Base-by-base conservation (phyloP, 1,140 invertebrate genomes). In the Cydia pomonella region DNA sequence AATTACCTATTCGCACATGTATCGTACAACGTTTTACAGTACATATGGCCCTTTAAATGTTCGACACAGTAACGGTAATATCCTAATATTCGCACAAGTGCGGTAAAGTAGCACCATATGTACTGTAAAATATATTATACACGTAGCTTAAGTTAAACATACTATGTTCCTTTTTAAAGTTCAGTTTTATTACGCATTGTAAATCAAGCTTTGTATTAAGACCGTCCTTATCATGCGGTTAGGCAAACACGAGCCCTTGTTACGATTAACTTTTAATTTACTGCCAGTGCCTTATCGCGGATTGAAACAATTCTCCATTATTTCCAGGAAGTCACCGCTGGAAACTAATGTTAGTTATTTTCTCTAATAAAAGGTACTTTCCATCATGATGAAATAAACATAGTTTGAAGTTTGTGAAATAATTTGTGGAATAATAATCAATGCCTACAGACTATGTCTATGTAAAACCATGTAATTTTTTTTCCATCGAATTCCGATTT, bases 241-340 rank as follows among this genome's bases (percentile, higher is more conserved):
- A 79, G 29, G 77, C 77, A 83, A 83, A 83, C 83, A 83, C 73
- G 74, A 50, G 76, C 75, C 74, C 83, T 80, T 84, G 79, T 86
- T 79, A 81, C 81, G 81, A 83, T 86, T 86, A 86, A 81, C 72
- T 81, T 84, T 81, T 84, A 82, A 83, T 84, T 82, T 82, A 80
- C 80, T 76, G 77, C 76, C 53, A 73, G 47, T 74, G 73, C 73
- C 74, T 82, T 82, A 85, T 82, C 81, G 77, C 29, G 33, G 69
- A 74, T 41, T 64, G 59, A 72, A 77, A 79, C 63, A 75, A 73
- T 72, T 72, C 73, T 78, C 77, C 75, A 77, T 82, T 84, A 84
- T 81, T 80, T 79, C 78, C 80, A 82, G 77, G 80, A 83, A 83
- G 69, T 63, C 78, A 73, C 47, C 78, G 76, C 73, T 79, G 79